Conservation (phyloP, 2,113 vertebrate species). For the Rhea americana region DNA sequence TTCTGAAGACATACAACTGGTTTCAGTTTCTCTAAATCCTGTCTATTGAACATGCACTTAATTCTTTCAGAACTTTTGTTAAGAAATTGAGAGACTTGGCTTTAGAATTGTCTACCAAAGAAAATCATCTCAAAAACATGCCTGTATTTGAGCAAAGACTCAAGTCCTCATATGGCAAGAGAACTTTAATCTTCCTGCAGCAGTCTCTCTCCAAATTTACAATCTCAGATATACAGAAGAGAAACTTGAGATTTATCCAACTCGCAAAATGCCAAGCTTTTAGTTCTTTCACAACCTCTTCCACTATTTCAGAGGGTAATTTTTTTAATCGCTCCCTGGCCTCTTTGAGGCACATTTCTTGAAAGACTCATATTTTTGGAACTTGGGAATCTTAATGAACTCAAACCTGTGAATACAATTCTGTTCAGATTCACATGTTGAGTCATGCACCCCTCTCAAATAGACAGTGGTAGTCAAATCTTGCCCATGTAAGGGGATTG, state of each 20-base stretch:
- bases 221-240: neutral
- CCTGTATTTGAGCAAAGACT: neutral
- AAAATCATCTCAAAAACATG: neutral
- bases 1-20: neutral
- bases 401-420: neutral
- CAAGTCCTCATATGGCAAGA: neutral
- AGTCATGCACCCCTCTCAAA: neutral
- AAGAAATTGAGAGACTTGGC: neutral
- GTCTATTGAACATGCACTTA: neutral
- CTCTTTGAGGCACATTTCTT: neutral
- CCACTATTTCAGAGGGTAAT: neutral
- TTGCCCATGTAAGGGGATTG: constrained; percentile 7
- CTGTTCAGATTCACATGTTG: neutral
- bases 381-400: neutral
- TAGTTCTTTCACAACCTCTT: neutral
- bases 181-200: neutral
- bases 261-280: neutral
- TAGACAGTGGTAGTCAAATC: neutral
- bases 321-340: neutral
- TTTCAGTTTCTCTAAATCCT: neutral
- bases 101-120: neutral
- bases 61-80: neutral
- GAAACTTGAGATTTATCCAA: neutral
- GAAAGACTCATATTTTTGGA: neutral
- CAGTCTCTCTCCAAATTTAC: neutral